Evolutionary conservation across 1,140 invertebrate genomes (phyloP).

Genomic region (Dendrolimus punctatus): DNA sequence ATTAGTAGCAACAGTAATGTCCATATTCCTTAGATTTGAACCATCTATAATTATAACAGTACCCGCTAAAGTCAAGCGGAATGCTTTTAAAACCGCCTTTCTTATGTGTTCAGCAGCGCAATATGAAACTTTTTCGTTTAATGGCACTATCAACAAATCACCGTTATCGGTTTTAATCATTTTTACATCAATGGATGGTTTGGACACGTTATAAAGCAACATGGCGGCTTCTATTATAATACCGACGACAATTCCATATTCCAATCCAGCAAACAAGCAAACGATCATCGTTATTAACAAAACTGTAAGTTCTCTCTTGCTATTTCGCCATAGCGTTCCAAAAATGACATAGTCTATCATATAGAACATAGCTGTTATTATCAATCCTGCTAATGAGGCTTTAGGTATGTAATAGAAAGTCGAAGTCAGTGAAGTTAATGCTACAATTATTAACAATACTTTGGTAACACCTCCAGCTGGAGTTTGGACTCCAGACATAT

Average conservation of each 20-base stretch:
- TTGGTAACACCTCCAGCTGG: slow-evolving; percentile 85
- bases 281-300: slow-evolving; percentile 33
- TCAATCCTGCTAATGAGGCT: slow-evolving; percentile 54
- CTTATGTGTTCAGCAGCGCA: slow-evolving; percentile 51
- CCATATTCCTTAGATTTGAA: slow-evolving; percentile 37
- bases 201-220: slow-evolving; percentile 38
- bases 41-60: slow-evolving; percentile 42
- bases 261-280: slow-evolving; percentile 42
- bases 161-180: slow-evolving; percentile 17
- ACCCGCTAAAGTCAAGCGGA: slow-evolving; percentile 6
- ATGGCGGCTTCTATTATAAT: slow-evolving; percentile 39
- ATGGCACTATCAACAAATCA: slow-evolving; percentile 9
- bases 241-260: slow-evolving; percentile 55
- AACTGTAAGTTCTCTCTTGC: slow-evolving; percentile 42
- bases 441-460: slow-evolving; percentile 42
- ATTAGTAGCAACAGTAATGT: slow-evolving; percentile 53
- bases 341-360: slow-evolving; percentile 52
- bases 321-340: slow-evolving; percentile 36
- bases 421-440: slow-evolving; percentile 47
- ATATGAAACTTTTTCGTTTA: slow-evolving; percentile 41
- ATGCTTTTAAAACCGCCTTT: slow-evolving; percentile 27
- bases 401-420: slow-evolving; percentile 62
- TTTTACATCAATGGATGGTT: slow-evolving; percentile 33
- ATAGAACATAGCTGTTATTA: slow-evolving; percentile 58
- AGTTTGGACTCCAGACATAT: slow-evolving; percentile 91